Base-by-base conservation (phyloP, 2,113 vertebrate genomes). In the Campylorhamphus procurvoides region DNA sequence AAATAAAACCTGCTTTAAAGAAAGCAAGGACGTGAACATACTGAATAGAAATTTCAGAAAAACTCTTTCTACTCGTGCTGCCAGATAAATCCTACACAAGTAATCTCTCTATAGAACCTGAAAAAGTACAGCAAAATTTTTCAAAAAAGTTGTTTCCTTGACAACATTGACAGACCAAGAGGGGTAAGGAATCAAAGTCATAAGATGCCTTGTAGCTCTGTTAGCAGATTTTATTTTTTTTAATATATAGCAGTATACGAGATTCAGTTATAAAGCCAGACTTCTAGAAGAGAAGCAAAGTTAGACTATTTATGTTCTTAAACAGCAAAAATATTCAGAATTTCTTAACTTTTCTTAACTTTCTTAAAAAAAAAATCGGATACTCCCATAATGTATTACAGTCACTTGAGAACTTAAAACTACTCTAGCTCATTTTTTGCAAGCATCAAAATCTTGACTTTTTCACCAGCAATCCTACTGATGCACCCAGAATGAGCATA, bases 141-240 rank as follows among this genome's bases (percentile, higher is more conserved):
- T 95, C 83, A 97, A 91, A 91, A 96, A 96, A 96, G 76, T 95
- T 91, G 97, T 98, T 97, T 96, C 97, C 98, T 97, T 98, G 97
- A 97, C 98, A 97, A 97, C 97, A 91, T 28, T 40, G 23, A 92
- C 93, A 84, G 84, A 94, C 46, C 60, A 89, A 60, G 64, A 93
- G 58, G 91, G 39, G 66, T 73, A 96, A 76, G 67, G 52, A 93
- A 81, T 40, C 12, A 9, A 82, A 95, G 86, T 58, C 80, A 47
- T 69, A 85, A 89, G 63, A 90, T 68, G 80, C 31, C 79, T 75
- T 90, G 64, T 74, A 88, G 72, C 75, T 87, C 91, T 87, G 63
- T 58, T 91, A 90, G 73, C 52, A 94, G 85, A 67, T 82, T 83
- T 18, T 42, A 42, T 42, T 42, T 76, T 80, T 80, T 83, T 15